Base-by-base conservation (phyloP, 2,888 invertebrate species). In the Phragmatobia fuliginosa region DNA sequence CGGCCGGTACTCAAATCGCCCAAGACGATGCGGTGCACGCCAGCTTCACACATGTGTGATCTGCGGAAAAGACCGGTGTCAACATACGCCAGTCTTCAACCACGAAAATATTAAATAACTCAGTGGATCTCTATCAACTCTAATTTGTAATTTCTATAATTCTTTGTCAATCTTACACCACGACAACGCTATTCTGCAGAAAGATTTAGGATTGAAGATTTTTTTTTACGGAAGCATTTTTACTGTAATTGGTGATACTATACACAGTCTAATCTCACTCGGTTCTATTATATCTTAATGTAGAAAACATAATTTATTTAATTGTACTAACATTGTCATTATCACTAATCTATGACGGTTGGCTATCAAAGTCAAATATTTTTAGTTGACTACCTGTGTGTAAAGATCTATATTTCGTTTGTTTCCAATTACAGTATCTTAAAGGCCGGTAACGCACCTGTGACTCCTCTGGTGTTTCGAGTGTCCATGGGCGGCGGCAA, bases 31-130 rank as follows among this genome's bases (percentile, higher is more conserved):
- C 97, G 77, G 96, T 97, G 70, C 98, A 98, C 93, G 97, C 97
- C 93, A 98, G 97, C 91, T 97, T 98, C 91, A 98, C 98, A 81
- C 98, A 98, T 91, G 98, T 98, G 94, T 98, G 97, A 97, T 96
- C 96, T 92, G 93, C 95, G 88, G 96, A 96, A 93, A 96, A 96
- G 89, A 81, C 87, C 92, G 96, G 88, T 80, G 87, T 85, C 75
- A 89, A 88, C 74, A 84, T 91, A 74, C 91, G 92, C 79, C 93
- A 91, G 94, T 95, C 96, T 91, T 95, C 97, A 94, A 97, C 97
- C 90, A 97, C 97, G 31, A 98, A 98, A 68, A 87, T 84, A 70
- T 87, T 91, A 0, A 89, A 87, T 73, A 92, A 90, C 87, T 93
- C 94, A 83, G 95, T 94, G 83, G 96, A 95, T 85, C 94, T 94